Evolutionary conservation across 2,888 invertebrate genomes (phyloP), one percentile per base, ranked within the genome.

Genomic region (Osmoderma eremita): DNA sequence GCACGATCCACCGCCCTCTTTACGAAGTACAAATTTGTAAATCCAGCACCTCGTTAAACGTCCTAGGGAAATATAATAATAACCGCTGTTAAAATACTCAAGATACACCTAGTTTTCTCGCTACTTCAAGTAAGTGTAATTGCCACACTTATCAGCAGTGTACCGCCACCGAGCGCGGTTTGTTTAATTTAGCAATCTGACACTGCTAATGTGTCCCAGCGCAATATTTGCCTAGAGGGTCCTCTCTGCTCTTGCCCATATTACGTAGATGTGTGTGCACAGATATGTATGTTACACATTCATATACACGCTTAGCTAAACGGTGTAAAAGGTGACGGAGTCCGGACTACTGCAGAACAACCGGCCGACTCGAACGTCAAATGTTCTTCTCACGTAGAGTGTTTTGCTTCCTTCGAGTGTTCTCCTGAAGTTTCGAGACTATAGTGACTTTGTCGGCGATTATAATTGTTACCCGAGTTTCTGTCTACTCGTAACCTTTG

Each of bases 171-270:
- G 71, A 6, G 3, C 30, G 74, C 72, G 78, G 77, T 78, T 78
- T 78, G 80, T 79, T 79, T 79, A 79, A 79, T 80, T 79, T 77
- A 77, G 77, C 76, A 79, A 78, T 77, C 78, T 76, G 74, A 72
- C 73, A 68, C 73, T 76, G 69, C 73, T 76, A 76, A 77, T 75
- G 76, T 73, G 74, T 72, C 67, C 72, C 72, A 71, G 73, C n/a
- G n/a, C 75, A 76, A 74, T 78, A 78, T 78, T 78, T 77, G 76
- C 76, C 67, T 67, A 74, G 73, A 73, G 75, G 75, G 75, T 73
- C 75, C 76, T 73, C n/a, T n/a, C 75, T 72, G 20, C 48, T 17
- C 18, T 20, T n/a, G 12, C 20, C 1, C 20, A 4, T 48, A 20
- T 5, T n/a, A 20, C 58, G 65, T 68, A 75, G 71, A 73, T 72